phyloP scores from a whole-genome alignment of 2,888 invertebrate genomes.

The Epinotia brunnichana region DNA sequence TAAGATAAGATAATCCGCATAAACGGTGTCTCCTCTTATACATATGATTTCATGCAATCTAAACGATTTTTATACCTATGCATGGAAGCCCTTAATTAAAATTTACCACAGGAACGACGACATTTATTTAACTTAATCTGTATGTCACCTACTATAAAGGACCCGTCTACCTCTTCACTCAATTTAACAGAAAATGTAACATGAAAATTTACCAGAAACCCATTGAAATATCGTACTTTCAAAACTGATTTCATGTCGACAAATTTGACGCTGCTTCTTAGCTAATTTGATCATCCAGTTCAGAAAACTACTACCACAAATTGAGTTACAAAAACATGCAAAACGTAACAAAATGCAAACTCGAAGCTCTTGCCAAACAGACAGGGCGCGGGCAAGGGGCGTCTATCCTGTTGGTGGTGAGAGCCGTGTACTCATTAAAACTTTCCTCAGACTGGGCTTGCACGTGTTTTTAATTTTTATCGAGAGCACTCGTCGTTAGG shows the following conservation, averaged over 20 bases:
- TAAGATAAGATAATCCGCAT: no score
- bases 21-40: no score
- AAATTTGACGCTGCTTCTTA: not conserved
- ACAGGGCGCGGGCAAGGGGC: conserved; percentile 37
- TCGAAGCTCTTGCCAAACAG: conserved; percentile 39
- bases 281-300: conserved; percentile 17
- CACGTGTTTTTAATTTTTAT: conserved; percentile 85
- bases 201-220: not conserved
- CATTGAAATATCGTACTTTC: not conserved
- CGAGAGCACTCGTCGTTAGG: conserved; percentile 82
- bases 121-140: no score
- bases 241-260: not conserved
- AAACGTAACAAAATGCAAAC: conserved; percentile 41
- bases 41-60: no score
- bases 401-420: conserved; percentile 55
- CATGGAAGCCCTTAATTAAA: no score
- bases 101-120: no score
- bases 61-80: no score
- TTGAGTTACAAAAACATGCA: conserved; percentile 33
- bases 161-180: not conserved
- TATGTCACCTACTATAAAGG: not conserved
- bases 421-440: conserved; percentile 81
- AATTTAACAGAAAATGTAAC: not conserved
- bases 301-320: conserved; percentile 23
- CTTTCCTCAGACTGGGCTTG: conserved; percentile 82